Conservation (phyloP, 2,888 invertebrate species). For the Abrostola triplasia region DNA sequence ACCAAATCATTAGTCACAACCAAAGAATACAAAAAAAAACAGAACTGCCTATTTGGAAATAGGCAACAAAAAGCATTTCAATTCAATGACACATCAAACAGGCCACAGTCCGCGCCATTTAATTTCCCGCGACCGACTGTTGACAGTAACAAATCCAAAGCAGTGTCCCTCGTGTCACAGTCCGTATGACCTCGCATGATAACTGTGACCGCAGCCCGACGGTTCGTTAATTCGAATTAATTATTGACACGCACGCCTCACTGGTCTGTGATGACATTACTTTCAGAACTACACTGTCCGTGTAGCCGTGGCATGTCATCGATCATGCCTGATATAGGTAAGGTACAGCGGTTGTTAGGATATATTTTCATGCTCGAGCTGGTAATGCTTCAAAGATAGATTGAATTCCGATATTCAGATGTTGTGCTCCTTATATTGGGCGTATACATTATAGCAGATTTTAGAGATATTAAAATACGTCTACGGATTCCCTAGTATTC, state of each 20-base stretch:
- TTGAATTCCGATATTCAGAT: too few relatives aligned
- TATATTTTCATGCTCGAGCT: too few relatives aligned
- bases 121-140: slow-evolving; percentile 26
- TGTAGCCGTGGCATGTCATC: background rate
- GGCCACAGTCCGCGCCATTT: slow-evolving; percentile 22
- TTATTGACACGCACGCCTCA: slow-evolving; percentile 39
- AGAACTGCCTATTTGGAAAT: background rate
- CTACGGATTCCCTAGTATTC: too few relatives aligned
- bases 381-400: too few relatives aligned
- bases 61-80: background rate
- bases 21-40: background rate
- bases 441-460: too few relatives aligned
- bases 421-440: too few relatives aligned
- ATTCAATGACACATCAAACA: slow-evolving; percentile 2
- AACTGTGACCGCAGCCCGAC: slow-evolving; percentile 39
- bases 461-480: too few relatives aligned
- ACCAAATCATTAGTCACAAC: too few relatives aligned
- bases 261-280: slow-evolving; percentile 25
- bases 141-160: slow-evolving; percentile 34
- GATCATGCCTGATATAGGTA: background rate
- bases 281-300: slow-evolving; percentile 7
- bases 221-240: slow-evolving; percentile 57
- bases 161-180: slow-evolving; percentile 16
- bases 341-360: background rate
- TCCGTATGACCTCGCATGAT: slow-evolving; percentile 18